These are phyloP conservation scores for Symphodus melops DNA, from an alignment of 2,113 vertebrate genomes.

Conservation along the genomic window DNA sequence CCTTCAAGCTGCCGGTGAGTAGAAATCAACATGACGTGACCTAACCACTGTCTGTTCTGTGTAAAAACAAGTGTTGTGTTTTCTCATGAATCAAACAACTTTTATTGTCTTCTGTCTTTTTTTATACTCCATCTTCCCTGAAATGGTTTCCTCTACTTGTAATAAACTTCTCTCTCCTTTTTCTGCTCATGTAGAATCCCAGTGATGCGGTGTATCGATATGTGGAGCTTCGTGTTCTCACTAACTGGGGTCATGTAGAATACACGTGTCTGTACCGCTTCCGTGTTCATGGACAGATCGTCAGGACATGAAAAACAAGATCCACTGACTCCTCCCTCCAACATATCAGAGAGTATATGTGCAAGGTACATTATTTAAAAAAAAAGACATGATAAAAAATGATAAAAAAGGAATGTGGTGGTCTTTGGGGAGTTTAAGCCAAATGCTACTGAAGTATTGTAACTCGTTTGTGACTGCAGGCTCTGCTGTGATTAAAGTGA, in stretches of 20 bases:
- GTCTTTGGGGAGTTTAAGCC: constrained; percentile 6
- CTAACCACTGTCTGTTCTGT: no score
- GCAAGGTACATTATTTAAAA: no score
- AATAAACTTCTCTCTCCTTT: not conserved
- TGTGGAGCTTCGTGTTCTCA: constrained; percentile 86
- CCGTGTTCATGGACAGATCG: constrained; percentile 89
- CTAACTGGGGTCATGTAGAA: constrained; percentile 94
- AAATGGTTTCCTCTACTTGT: not conserved
- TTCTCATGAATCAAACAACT: not conserved
- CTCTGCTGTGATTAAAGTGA: constrained; percentile 8
- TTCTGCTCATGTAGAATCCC: constrained; percentile 31
- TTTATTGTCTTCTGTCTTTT: not conserved
- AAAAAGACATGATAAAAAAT: no score
- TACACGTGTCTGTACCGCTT: constrained; percentile 98
- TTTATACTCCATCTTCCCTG: not conserved
- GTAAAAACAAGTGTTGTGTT: not conserved
- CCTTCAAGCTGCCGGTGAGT: constrained; percentile 88
- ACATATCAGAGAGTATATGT: not conserved
- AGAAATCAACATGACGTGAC: not conserved
- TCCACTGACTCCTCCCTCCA: not conserved
- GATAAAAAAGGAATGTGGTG: not conserved
- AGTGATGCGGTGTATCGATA: constrained; percentile 40
- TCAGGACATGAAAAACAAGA: constrained; percentile 28
- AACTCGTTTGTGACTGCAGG: not conserved
- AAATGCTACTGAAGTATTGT: constrained; percentile 42